phyloP scores from a whole-genome alignment of 2,797 vertebrate genomes.

The Tamandua tetradactyla region DNA sequence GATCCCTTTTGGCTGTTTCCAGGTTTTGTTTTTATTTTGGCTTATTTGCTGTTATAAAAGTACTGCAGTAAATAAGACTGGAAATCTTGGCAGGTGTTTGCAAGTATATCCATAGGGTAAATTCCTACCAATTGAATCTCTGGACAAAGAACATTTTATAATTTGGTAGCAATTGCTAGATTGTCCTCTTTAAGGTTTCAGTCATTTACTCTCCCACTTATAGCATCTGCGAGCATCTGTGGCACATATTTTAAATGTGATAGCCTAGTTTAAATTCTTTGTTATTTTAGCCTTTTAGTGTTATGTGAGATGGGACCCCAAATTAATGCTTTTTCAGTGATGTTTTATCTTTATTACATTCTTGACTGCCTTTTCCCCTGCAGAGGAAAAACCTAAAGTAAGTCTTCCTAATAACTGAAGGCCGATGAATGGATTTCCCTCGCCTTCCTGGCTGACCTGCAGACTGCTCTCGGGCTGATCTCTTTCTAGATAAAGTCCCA shows the following conservation, averaged over 20 bases:
- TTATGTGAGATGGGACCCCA: not conserved
- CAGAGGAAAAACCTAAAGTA: not conserved
- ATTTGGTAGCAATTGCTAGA: not conserved
- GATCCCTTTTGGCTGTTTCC: not conserved
- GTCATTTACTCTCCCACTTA: not conserved
- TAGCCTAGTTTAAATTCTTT: not conserved
- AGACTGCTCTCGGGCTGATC: not conserved
- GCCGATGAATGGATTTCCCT: not conserved
- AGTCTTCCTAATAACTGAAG: not conserved
- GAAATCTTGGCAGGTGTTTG: not conserved
- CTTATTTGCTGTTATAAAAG: conserved; percentile 17
- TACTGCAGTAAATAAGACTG: not conserved
- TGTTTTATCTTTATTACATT: not conserved
- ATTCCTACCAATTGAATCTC: not conserved
- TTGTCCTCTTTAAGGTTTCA: not conserved
- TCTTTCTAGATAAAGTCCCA: not conserved
- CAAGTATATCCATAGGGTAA: not conserved
- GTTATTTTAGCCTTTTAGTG: not conserved
- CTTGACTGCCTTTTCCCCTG: not conserved
- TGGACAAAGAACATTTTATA: not conserved
- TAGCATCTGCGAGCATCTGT: not conserved
- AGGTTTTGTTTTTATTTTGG: not conserved
- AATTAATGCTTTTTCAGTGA: not conserved
- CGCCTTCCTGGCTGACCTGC: not conserved
- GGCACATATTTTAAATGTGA: not conserved